Percentiles rank a stretch among this genome's conserved stretches.
Conservation (phyloP, 1,140 invertebrate species). For the Ganaspis sp. region DNA sequence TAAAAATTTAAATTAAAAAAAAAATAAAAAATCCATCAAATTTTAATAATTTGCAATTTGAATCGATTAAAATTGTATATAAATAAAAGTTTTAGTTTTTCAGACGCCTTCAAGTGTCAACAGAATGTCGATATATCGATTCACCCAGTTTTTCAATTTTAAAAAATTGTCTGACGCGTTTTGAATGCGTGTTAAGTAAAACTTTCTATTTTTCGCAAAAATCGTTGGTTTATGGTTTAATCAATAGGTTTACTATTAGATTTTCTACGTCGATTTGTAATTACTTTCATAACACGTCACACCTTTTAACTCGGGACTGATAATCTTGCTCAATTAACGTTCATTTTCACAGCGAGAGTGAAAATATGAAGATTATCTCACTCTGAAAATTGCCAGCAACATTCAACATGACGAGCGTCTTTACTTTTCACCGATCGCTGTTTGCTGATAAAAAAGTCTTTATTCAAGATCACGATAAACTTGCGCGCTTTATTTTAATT, state of each 20-base stretch:
- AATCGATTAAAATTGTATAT: too few relatives aligned
- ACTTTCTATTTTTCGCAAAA: not conserved
- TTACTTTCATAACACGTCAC: conserved; percentile 43
- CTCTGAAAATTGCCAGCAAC: conserved; percentile 34
- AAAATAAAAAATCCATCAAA: too few relatives aligned
- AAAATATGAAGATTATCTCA: conserved; percentile 32
- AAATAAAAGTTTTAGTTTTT: too few relatives aligned
- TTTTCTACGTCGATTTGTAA: conserved; percentile 51
- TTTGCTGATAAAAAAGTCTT: conserved; percentile 14
- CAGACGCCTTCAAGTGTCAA: too few relatives aligned
- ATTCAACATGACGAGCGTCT: conserved; percentile 33
- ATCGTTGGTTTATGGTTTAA: conserved; percentile 17
- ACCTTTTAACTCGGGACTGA: conserved; percentile 48
- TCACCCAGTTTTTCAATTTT: too few relatives aligned
- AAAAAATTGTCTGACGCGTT: too few relatives aligned
- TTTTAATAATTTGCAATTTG: too few relatives aligned
- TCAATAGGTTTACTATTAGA: conserved; percentile 36
- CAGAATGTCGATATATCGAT: too few relatives aligned
- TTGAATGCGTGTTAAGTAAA: not conserved
- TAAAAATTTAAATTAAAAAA: too few relatives aligned
- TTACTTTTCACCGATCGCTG: not conserved
- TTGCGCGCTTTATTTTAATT: not conserved
- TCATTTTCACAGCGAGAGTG: conserved; percentile 52
- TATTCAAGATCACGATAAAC: conserved; percentile 9
- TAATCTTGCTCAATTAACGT: conserved; percentile 46